Evolutionary conservation across 23 tunicate genomes (phyloP).

Genomic region (Phallusia fumigata): DNA sequence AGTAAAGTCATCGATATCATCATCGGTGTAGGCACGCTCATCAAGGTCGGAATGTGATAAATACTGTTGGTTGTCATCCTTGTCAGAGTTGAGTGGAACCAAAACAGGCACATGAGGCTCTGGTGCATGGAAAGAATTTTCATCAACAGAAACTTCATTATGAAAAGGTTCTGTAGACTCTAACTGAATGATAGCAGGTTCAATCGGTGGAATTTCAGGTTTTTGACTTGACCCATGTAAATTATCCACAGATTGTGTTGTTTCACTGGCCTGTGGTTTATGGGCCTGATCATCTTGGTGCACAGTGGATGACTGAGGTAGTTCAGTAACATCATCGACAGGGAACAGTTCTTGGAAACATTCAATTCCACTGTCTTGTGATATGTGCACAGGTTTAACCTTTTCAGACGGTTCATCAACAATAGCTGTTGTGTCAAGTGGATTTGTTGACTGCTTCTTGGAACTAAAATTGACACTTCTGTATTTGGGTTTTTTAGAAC

Average conservation of each 20-base stretch:
- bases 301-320: too few species aligned
- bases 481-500: not conserved
- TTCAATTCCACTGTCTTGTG: constrained; percentile 6
- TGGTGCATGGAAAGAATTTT: too few species aligned
- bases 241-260: too few species aligned
- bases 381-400: not conserved
- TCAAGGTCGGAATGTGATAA: not conserved
- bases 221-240: too few species aligned
- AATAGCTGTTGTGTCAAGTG: not conserved
- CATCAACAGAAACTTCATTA: too few species aligned
- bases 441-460: not conserved
- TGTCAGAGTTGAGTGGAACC: not conserved
- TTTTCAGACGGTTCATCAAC: not conserved
- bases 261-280: too few species aligned
- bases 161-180: too few species aligned
- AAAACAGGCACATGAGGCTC: too few species aligned
- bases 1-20: constrained; percentile 51
- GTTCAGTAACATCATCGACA: too few species aligned
- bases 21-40: constrained; percentile 63
- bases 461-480: not conserved
- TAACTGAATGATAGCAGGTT: too few species aligned
- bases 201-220: too few species aligned
- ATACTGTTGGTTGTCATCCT: not conserved
- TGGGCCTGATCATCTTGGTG: too few species aligned
- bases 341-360: not conserved